A percentile compares a stretch with the other conserved stretches of the same genome.
Conservation (phyloP, 2,888 invertebrate species). For the Halictus quadricinctus region DNA sequence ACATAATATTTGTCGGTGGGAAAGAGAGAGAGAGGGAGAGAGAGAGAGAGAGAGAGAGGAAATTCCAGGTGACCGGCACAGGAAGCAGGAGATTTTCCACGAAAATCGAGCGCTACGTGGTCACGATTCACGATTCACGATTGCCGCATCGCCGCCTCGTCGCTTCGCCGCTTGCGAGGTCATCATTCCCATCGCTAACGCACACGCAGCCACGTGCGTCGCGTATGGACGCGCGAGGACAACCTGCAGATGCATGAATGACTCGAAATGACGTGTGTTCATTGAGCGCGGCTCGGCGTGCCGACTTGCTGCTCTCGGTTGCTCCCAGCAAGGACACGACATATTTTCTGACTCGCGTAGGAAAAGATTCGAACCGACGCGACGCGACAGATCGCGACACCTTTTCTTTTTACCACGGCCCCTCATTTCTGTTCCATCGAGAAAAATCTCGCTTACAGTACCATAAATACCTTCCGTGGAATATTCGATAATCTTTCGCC, state of each 20-base stretch:
- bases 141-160: not conserved
- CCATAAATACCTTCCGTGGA: not conserved
- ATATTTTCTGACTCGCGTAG: conserved; percentile 72
- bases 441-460: not conserved
- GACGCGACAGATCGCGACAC: conserved; percentile 4
- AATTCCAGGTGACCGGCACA: conserved; percentile 2
- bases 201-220: conserved; percentile 64
- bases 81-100: conserved; percentile 1
- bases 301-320: conserved; percentile 68
- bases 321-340: conserved; percentile 78
- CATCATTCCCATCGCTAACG: conserved; percentile 58
- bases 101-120: conserved; percentile 6
- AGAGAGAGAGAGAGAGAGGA: not conserved
- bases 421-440: not conserved
- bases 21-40: too few relatives aligned
- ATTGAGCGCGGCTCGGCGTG: conserved; percentile 76
- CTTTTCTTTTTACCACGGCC: not conserved
- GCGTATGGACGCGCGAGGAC: conserved; percentile 72
- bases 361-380: conserved; percentile 61
- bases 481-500: too few relatives aligned
- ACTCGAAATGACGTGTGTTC: conserved; percentile 80
- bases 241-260: conserved; percentile 80
- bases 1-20: too few relatives aligned
- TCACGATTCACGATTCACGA: not conserved
- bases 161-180: conserved; percentile 33